These are phyloP conservation scores for Eupithecia subumbrata DNA, from an alignment of 2,888 invertebrate genomes.

Conservation along the genomic window DNA sequence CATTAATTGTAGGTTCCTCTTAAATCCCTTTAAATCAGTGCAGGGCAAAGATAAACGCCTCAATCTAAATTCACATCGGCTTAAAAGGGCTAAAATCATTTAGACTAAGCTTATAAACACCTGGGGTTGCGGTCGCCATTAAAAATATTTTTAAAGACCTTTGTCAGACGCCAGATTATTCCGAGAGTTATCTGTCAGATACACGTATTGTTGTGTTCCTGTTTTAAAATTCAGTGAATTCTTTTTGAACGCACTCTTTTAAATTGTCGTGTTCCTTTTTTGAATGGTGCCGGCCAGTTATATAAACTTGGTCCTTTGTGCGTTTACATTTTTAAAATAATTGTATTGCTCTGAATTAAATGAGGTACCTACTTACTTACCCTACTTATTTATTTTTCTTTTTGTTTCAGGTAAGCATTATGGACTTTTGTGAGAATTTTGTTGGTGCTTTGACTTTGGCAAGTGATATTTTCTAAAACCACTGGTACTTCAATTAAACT, in stretches of 20 bases:
- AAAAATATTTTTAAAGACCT: slow-evolving; percentile 55
- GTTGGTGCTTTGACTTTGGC: too few species aligned
- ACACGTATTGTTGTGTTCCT: slow-evolving; percentile 30
- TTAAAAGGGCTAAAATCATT: slow-evolving; percentile 58
- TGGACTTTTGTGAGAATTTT: background rate
- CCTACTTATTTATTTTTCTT: slow-evolving; percentile 22
- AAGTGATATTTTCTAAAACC: background rate
- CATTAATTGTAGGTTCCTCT: slow-evolving; percentile 33
- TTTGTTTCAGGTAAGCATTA: slow-evolving; percentile 61
- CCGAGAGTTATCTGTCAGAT: slow-evolving; percentile 52
- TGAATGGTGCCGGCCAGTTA: slow-evolving; percentile 1
- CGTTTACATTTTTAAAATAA: background rate
- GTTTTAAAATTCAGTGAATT: slow-evolving; percentile 20
- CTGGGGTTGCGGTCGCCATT: slow-evolving; percentile 46
- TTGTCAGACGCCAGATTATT: slow-evolving; percentile 52
- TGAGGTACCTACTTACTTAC: background rate
- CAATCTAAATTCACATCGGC: slow-evolving; percentile 55
- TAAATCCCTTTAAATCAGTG: slow-evolving; percentile 46
- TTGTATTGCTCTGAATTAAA: background rate
- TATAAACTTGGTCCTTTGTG: slow-evolving; percentile 1
- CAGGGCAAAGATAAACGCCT: slow-evolving; percentile 58
- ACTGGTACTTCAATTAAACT: background rate
- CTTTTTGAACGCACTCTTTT: slow-evolving; percentile 14
- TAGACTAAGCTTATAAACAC: slow-evolving; percentile 43
- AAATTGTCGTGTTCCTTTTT: slow-evolving; percentile 10